These are phyloP conservation scores for Heteromurus nitidus DNA, from an alignment of 2,888 invertebrate genomes.

Conservation along the genomic window DNA sequence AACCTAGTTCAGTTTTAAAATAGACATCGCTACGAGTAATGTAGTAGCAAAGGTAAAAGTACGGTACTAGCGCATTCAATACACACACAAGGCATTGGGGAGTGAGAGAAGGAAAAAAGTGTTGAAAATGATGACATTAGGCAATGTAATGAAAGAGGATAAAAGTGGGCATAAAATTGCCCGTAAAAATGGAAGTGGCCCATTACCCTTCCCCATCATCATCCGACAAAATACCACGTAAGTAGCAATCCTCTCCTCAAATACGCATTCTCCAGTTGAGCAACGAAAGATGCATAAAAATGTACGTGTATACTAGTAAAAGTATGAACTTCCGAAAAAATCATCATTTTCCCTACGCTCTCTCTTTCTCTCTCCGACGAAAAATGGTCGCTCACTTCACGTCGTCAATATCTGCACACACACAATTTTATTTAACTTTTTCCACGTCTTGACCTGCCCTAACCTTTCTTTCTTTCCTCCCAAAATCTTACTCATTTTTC, in stretches of 20 bases:
- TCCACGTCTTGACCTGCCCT: conserved; percentile 51
- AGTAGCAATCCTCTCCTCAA: conserved; percentile 1
- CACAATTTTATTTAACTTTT: conserved; percentile 33
- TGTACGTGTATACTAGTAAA: no score
- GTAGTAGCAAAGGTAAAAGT: no score
- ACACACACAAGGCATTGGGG: conserved; percentile 13
- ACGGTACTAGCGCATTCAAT: no score
- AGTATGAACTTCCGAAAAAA: conserved; percentile 37
- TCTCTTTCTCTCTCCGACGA: no score
- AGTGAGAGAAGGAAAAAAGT: conserved; percentile 57
- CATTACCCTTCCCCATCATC: conserved; percentile 68
- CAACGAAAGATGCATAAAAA: conserved; percentile 40
- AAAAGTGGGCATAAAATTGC: conserved; percentile 69
- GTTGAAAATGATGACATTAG: conserved; percentile 72
- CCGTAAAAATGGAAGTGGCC: conserved; percentile 72
- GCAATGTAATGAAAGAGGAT: conserved; percentile 72
- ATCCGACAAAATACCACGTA: conserved; percentile 59
- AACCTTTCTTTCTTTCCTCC: conserved; percentile 39
- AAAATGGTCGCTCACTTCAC: conserved; percentile 22
- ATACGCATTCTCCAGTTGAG: background rate
- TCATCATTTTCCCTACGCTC: conserved; percentile 31
- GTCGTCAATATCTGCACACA: conserved; percentile 36
- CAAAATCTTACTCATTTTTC: conserved; percentile 23
- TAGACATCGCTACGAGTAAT: no score
- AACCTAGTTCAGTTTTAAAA: no score